These are phyloP conservation scores for Anthophora plumipes DNA, from an alignment of 2,888 invertebrate genomes.

Conservation along the genomic window DNA sequence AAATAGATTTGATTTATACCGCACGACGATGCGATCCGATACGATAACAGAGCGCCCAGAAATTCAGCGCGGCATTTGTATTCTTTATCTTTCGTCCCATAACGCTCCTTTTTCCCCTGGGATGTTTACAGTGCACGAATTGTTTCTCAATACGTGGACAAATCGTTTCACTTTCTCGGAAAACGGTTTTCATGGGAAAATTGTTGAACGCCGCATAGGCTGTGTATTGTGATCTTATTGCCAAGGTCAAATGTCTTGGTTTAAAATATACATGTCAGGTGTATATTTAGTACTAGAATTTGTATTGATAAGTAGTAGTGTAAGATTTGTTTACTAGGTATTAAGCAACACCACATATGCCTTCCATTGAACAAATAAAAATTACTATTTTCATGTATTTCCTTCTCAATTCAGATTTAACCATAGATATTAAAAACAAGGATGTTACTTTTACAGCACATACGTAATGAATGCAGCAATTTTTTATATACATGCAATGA, in stretches of 20 bases:
- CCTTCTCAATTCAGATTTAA: too few species aligned
- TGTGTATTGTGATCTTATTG: conserved; percentile 34
- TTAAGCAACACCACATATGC: neutral
- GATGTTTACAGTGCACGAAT: conserved; percentile 40
- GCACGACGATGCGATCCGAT: conserved; percentile 19
- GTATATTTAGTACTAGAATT: conserved; percentile 28
- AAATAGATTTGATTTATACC: conserved; percentile 32
- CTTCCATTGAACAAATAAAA: neutral
- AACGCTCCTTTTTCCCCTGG: conserved; percentile 20
- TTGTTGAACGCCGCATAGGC: conserved; percentile 16
- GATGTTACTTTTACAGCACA: conserved; percentile 87
- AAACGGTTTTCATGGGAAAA: conserved; percentile 38
- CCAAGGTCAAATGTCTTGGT: conserved; percentile 48
- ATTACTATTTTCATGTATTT: neutral
- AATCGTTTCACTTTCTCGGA: conserved; percentile 34
- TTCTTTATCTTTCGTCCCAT: conserved; percentile 5
- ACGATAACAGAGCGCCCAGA: conserved; percentile 1
- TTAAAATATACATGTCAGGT: conserved; percentile 23
- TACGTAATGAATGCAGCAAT: conserved; percentile 89
- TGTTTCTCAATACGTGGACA: conserved; percentile 20
- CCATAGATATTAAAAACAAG: neutral
- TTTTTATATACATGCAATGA: conserved; percentile 88
- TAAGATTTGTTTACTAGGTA: conserved; percentile 6
- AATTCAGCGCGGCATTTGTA: conserved; percentile 13
- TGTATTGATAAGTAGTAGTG: neutral